Evolutionary conservation across 2,113 vertebrate species (phyloP).

Genomic region (Pelusios castaneus): DNA sequence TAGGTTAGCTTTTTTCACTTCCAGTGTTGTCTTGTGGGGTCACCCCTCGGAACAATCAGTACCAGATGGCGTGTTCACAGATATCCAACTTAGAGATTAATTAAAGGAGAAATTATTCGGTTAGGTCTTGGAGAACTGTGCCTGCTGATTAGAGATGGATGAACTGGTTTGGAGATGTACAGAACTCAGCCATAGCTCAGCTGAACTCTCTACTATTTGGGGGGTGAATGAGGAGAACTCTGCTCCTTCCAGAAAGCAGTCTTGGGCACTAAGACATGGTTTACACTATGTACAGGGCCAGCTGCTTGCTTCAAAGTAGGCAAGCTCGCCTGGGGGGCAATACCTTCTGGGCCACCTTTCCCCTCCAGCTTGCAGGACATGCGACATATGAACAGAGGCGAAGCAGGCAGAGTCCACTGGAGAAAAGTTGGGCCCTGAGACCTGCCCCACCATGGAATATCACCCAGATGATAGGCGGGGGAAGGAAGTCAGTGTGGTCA

Average conservation of each 20-base stretch:
- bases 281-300: neutral
- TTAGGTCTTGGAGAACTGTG: conserved; percentile 12
- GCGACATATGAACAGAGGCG: neutral
- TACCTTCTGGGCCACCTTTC: neutral
- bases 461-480: neutral
- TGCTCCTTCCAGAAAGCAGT: neutral
- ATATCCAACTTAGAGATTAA: conserved; percentile 72
- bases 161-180: conserved; percentile 48
- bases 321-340: neutral
- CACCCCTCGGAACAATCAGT: conserved; percentile 58
- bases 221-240: neutral
- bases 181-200: neutral
- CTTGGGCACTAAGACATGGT: neutral
- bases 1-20: conserved; percentile 62
- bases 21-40: conserved; percentile 50
- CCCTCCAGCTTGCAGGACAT: neutral
- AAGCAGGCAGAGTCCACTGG: neutral
- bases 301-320: neutral
- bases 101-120: conserved; percentile 71
- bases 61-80: conserved; percentile 68
- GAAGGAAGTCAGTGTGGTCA: neutral
- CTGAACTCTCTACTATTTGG: neutral
- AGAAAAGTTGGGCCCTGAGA: neutral
- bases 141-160: conserved; percentile 59
- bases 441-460: neutral